These are phyloP conservation scores for Hedya salicella DNA, from an alignment of 2,888 invertebrate species.

Conservation along the genomic window DNA sequence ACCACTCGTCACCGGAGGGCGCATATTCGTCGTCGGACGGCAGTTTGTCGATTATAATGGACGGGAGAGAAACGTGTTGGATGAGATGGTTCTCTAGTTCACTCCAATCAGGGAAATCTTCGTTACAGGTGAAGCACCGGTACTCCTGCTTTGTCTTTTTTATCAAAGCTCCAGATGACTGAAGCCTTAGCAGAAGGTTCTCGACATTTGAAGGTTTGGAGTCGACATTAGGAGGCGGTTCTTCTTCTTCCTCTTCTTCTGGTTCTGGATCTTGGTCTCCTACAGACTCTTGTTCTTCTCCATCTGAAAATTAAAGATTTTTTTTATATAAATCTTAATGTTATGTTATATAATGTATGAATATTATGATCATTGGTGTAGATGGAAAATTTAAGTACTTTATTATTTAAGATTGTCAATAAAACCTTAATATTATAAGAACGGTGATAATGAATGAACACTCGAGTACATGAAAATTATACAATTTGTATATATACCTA, in stretches of 20 bases:
- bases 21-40: conserved; percentile 65
- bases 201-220: conserved; percentile 63
- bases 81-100: conserved; percentile 82
- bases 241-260: conserved; percentile 48
- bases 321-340: no score
- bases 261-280: conserved; percentile 50
- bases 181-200: conserved; percentile 68
- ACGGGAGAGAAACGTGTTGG: conserved; percentile 79
- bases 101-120: conserved; percentile 75
- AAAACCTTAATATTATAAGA: no score
- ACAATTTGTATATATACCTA: no score
- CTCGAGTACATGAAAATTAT: no score
- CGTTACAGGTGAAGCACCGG: conserved; percentile 81
- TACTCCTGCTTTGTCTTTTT: conserved; percentile 73
- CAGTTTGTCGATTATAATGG: conserved; percentile 23
- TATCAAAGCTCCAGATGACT: conserved; percentile 69
- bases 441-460: no score
- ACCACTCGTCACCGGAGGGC: conserved; percentile 77
- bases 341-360: no score
- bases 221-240: conserved; percentile 46
- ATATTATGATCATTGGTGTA: no score
- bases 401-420: no score
- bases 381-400: no score
- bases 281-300: conserved; percentile 60
- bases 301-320: conserved; percentile 53